These are phyloP conservation scores for Columbina picui DNA, from an alignment of 2,113 vertebrate genomes.

Conservation along the genomic window DNA sequence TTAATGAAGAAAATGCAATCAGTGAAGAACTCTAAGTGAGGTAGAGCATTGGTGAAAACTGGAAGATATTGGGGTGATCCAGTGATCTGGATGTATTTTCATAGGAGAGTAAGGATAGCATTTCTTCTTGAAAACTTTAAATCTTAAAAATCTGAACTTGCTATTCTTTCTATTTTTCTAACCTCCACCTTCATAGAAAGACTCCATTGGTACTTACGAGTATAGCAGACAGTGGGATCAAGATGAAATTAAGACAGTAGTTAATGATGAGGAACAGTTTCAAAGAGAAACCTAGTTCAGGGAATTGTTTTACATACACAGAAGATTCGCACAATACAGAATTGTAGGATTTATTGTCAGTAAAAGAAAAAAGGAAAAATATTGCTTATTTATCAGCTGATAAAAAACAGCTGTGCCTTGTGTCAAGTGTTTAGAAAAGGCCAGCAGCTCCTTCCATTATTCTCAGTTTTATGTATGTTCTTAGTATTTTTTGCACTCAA, in stretches of 20 bases:
- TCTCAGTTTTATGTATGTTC: neutral
- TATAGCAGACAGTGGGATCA: neutral
- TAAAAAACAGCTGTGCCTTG: neutral
- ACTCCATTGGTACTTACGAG: neutral
- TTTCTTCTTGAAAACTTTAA: neutral
- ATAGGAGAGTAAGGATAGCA: neutral
- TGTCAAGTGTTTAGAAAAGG: neutral
- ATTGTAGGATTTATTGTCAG: neutral
- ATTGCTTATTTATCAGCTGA: neutral
- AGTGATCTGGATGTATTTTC: neutral
- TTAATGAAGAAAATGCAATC: neutral
- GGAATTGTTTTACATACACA: neutral
- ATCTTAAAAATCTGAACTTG: neutral
- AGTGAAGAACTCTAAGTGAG: neutral
- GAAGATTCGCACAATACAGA: neutral
- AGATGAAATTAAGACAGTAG: neutral
- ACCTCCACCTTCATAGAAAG: neutral
- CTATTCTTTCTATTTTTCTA: neutral
- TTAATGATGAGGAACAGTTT: neutral
- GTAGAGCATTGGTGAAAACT: neutral
- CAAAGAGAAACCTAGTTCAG: neutral
- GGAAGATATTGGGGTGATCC: neutral
- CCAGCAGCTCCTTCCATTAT: neutral
- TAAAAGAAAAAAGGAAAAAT: neutral
- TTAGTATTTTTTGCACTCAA: neutral